Percentiles rank a stretch among this genome's conserved stretches.
Evolutionary conservation across 1,140 invertebrate genomes (phyloP).

Genomic region (Maniola jurtina): DNA sequence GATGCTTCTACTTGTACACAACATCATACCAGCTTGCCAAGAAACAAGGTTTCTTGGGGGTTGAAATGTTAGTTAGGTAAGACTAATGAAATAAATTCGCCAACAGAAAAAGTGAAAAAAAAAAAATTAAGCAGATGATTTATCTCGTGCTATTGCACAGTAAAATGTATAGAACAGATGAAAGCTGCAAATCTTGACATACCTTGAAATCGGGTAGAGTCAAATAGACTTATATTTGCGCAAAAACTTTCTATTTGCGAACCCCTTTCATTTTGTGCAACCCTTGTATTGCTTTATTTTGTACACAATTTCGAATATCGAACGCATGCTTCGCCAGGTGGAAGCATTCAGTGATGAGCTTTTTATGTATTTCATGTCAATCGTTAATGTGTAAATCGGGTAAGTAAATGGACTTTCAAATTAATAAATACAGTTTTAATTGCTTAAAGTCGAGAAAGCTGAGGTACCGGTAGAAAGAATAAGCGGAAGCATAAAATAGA

Average conservation of each 20-base stretch:
- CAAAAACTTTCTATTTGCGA: conserved; percentile 56
- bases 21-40: too few species aligned
- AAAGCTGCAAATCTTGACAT: conserved; percentile 37
- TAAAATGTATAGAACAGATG: background rate
- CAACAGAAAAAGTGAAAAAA: too few species aligned
- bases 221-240: conserved; percentile 43
- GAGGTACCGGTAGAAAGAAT: background rate
- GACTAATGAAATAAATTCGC: too few species aligned
- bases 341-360: background rate
- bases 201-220: conserved; percentile 27
- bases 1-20: too few species aligned
- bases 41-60: too few species aligned
- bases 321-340: conserved; percentile 34
- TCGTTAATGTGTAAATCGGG: background rate
- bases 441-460: background rate
- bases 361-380: background rate
- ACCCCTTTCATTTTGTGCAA: conserved; percentile 55
- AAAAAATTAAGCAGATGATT: conserved; percentile 13
- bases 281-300: conserved; percentile 31
- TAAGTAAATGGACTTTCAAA: background rate
- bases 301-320: conserved; percentile 33
- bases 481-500: background rate
- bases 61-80: too few species aligned
- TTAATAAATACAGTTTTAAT: background rate
- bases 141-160: conserved; percentile 19